Conservation (phyloP, 2,113 vertebrate genomes). For the Telmatochromis sp. region DNA sequence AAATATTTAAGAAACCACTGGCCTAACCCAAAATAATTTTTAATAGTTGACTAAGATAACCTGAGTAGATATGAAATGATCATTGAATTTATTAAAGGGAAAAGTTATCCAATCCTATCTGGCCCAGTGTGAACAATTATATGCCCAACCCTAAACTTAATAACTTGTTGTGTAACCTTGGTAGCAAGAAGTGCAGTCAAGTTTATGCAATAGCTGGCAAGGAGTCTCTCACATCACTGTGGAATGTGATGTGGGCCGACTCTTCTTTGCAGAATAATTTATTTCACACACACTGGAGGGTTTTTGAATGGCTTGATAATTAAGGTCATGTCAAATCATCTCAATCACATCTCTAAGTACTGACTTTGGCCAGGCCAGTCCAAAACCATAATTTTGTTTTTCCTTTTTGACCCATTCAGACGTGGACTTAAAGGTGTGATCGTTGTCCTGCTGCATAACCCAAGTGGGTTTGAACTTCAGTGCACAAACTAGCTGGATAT, state of each 20-base stretch:
- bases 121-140: background rate
- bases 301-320: background rate
- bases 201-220: background rate
- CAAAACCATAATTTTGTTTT: background rate
- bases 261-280: background rate
- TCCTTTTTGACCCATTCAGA: background rate
- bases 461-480: background rate
- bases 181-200: background rate
- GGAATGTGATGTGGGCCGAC: background rate
- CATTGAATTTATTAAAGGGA: background rate
- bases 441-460: background rate
- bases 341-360: background rate
- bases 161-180: background rate
- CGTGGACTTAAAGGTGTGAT: background rate
- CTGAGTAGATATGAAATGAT: background rate
- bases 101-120: background rate
- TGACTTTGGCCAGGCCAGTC: background rate
- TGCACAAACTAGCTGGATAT: background rate
- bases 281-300: background rate
- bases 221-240: background rate
- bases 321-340: background rate
- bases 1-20: background rate
- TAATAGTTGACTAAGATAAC: background rate
- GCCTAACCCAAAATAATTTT: background rate
- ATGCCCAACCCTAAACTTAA: background rate